Evolutionary conservation across 2,888 invertebrate genomes (phyloP).

Genomic region (Apotomis turbidana): DNA sequence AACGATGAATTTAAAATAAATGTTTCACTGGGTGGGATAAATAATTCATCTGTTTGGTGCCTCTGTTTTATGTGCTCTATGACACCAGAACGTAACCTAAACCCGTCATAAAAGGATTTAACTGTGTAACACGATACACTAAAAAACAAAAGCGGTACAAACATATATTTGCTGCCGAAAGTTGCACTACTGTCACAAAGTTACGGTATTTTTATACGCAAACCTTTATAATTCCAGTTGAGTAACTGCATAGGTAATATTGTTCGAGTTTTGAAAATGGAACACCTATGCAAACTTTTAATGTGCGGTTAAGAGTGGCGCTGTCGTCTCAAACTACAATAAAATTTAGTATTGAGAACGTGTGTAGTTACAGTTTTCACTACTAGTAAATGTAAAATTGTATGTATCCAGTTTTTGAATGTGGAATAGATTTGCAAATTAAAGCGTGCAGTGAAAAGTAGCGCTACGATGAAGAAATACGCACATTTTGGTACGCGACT

Average conservation of each 20-base stretch:
- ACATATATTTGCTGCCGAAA: conserved; percentile 5
- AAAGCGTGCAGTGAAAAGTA: not conserved
- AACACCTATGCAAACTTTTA: not conserved
- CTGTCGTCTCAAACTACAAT: not conserved
- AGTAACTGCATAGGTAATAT: not conserved
- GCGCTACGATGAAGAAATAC: not conserved
- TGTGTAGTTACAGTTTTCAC: not conserved
- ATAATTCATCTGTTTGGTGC: conserved; percentile 3
- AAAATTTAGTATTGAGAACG: not conserved
- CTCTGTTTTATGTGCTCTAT: conserved; percentile 7
- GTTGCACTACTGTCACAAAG: not conserved
- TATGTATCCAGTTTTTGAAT: conserved; percentile 1
- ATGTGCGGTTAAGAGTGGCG: not conserved
- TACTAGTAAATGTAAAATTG: not conserved
- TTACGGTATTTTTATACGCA: not conserved
- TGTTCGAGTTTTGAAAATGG: conserved; percentile 11
- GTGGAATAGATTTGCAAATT: not conserved
- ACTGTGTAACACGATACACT: conserved; percentile 18
- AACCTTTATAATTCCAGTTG: not conserved
- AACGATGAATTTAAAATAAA: not conserved
- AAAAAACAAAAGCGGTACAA: conserved; percentile 16
- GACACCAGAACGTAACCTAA: conserved; percentile 12
- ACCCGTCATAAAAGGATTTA: conserved; percentile 13
- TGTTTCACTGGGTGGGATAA: not conserved
- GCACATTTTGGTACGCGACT: not conserved